Conservation (phyloP, 2,113 vertebrate genomes). For the Sapayoa aenigma region DNA sequence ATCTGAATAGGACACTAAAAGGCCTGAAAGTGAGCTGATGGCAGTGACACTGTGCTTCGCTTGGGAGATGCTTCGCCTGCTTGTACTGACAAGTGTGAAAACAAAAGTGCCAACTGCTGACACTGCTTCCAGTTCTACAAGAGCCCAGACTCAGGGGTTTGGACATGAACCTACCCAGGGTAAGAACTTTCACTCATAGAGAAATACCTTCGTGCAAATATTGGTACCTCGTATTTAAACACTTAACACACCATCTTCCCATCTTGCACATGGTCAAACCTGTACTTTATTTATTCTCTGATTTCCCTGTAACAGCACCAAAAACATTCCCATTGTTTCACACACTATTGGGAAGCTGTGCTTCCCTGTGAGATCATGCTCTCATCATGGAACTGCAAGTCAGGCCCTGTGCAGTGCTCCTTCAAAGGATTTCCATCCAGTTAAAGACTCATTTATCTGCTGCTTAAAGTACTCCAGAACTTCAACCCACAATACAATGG, state of each 20-base stretch:
- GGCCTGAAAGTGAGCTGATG: not conserved
- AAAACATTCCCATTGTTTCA: not conserved
- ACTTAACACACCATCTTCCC: not conserved
- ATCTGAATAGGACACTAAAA: not conserved
- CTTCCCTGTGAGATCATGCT: not conserved
- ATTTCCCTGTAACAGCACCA: not conserved
- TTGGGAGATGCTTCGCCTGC: not conserved
- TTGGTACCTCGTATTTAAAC: not conserved
- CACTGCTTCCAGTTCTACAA: not conserved
- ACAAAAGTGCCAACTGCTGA: not conserved
- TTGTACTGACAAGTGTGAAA: not conserved
- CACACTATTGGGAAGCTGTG: not conserved
- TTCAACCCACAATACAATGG: not conserved
- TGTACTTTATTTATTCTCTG: not conserved
- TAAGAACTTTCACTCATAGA: not conserved
- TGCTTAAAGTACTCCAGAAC: not conserved
- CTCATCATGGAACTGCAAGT: not conserved
- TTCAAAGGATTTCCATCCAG: not conserved
- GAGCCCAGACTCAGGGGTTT: not conserved
- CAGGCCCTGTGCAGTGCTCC: not conserved
- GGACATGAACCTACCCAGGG: not conserved
- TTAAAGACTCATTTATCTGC: not conserved
- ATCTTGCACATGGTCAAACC: not conserved
- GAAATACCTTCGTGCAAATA: not conserved
- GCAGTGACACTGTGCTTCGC: not conserved